A percentile compares a stretch with the other conserved stretches of the same genome.
phyloP scores from a whole-genome alignment of 1,140 invertebrate species.

The Pseudomyrmex flavicornis region DNA sequence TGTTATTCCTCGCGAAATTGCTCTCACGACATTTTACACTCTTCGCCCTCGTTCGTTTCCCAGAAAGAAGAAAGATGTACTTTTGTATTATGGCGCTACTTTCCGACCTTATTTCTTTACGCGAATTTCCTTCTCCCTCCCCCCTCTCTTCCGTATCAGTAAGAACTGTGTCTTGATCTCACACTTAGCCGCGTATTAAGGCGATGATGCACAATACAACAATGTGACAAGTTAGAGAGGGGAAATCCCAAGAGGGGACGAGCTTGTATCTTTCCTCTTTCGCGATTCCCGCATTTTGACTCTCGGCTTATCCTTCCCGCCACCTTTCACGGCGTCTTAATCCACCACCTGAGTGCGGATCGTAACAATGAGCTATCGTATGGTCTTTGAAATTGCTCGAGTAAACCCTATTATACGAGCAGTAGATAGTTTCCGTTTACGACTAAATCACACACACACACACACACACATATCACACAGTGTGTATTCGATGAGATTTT shows the following conservation, averaged over 20 bases:
- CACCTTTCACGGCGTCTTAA: constrained; percentile 22
- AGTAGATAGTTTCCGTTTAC: not conserved
- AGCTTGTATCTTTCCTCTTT: not conserved
- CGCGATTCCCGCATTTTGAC: constrained; percentile 25
- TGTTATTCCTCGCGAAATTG: constrained; percentile 19
- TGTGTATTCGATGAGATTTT: not conserved
- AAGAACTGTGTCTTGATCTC: not conserved
- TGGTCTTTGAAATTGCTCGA: constrained; percentile 10
- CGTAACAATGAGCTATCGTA: constrained; percentile 2
- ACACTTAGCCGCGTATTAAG: constrained; percentile 24
- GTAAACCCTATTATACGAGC: not conserved
- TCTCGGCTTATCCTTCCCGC: constrained; percentile 20
- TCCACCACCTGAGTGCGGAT: constrained; percentile 11
- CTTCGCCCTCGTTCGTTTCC: not conserved
- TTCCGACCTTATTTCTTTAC: constrained; percentile 9
- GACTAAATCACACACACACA: not conserved
- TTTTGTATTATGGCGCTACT: not conserved
- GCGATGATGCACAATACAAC: constrained; percentile 24
- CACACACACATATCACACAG: too few relatives aligned
- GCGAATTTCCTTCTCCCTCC: not conserved
- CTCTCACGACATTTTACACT: not conserved
- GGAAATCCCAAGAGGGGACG: not conserved
- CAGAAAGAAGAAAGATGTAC: not conserved
- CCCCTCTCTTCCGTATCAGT: too few relatives aligned
- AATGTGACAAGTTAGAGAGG: constrained; percentile 4